These are phyloP conservation scores for Darevskia nairensis DNA, from an alignment of 2,797 vertebrate genomes.

Conservation along the genomic window DNA sequence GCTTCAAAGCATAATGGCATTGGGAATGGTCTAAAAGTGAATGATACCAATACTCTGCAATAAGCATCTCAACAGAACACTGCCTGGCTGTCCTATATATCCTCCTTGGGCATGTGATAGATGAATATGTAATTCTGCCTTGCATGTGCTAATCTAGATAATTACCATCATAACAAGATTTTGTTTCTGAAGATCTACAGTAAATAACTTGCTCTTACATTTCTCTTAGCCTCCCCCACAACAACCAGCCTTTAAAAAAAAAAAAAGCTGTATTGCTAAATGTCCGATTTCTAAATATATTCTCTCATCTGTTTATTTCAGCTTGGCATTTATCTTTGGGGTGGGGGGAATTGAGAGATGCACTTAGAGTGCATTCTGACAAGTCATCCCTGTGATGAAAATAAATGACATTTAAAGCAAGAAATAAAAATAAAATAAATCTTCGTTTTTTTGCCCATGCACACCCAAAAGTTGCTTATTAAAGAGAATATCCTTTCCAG, in stretches of 20 bases:
- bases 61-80: not conserved
- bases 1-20: too few species aligned
- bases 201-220: not conserved
- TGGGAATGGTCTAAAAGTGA: not conserved
- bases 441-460: not conserved
- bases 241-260: not conserved
- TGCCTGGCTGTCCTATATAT: not conserved
- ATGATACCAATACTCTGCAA: not conserved
- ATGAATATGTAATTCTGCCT: not conserved
- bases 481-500: not conserved
- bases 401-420: conserved; percentile 18
- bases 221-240: not conserved
- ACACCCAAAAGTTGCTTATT: not conserved
- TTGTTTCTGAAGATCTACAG: conserved; percentile 1
- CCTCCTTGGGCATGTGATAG: not conserved
- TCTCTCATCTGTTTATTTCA: conserved; percentile 12
- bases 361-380: not conserved
- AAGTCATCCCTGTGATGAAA: not conserved
- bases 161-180: not conserved
- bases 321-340: conserved; percentile 39
- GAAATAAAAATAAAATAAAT: not conserved
- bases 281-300: conserved; percentile 23
- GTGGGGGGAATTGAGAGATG: not conserved
- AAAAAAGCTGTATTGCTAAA: not conserved
- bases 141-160: too few species aligned